Conservation (phyloP, 2,888 invertebrate genomes). For the Dynastes maya region DNA sequence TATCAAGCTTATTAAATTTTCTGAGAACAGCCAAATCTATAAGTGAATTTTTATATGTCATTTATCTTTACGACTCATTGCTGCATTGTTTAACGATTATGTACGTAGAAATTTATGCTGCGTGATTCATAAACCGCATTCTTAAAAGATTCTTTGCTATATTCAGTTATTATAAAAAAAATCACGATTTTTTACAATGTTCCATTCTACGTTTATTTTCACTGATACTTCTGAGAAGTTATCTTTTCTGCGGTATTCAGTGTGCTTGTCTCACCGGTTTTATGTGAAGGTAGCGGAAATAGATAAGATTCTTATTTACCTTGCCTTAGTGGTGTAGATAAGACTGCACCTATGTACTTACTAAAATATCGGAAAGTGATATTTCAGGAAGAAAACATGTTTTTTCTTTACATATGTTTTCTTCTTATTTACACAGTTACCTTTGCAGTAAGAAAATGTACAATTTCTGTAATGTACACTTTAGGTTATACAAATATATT, state of each 20-base stretch:
- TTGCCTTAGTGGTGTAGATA: conserved; percentile 22
- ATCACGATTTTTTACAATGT: neutral
- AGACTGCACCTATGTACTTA: neutral
- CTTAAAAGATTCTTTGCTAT: conserved; percentile 12
- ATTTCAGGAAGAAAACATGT: too few species aligned
- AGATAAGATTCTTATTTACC: conserved; percentile 43
- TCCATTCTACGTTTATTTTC: neutral
- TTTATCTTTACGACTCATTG: too few species aligned
- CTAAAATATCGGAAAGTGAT: neutral
- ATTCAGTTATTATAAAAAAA: neutral
- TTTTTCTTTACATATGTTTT: too few species aligned
- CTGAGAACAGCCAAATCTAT: neutral
- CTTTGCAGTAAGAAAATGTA: too few species aligned
- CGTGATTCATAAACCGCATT: conserved; percentile 22
- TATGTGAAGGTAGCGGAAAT: conserved; percentile 31
- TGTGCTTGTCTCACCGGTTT: conserved; percentile 13
- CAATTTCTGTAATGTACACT: too few species aligned
- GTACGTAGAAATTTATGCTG: neutral
- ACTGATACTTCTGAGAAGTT: conserved; percentile 3
- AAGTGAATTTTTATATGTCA: too few species aligned
- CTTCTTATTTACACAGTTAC: too few species aligned
- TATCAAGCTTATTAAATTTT: too few species aligned
- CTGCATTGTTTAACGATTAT: neutral
- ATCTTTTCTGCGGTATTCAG: conserved; percentile 26
- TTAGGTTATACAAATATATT: too few species aligned